These are phyloP conservation scores for Mechanitis messenoides DNA, from an alignment of 2,888 invertebrate species.

Conservation along the genomic window DNA sequence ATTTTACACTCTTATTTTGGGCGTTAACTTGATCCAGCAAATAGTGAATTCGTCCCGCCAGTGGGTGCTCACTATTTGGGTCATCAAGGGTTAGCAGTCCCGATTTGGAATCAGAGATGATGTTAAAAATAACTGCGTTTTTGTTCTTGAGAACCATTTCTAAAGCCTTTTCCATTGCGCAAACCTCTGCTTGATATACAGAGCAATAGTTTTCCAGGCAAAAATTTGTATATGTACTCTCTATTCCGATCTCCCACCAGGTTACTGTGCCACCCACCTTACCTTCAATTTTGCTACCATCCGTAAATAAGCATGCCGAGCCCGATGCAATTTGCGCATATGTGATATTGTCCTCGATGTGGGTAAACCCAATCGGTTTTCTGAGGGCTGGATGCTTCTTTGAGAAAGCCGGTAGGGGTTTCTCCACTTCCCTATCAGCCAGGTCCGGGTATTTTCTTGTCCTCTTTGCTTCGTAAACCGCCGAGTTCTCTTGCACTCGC, in stretches of 20 bases:
- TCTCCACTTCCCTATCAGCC: conserved; percentile 14
- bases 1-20: no score
- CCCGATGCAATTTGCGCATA: not conserved
- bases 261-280: conserved; percentile 13
- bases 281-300: conserved; percentile 14
- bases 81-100: no score
- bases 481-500: conserved; percentile 9
- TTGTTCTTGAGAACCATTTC: no score
- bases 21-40: no score
- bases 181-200: conserved; percentile 18
- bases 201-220: conserved; percentile 5
- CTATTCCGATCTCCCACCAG: not conserved
- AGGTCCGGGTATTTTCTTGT: conserved; percentile 4
- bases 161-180: not conserved
- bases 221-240: not conserved
- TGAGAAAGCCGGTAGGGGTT: not conserved
- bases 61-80: no score
- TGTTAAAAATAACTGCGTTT: no score
- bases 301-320: not conserved
- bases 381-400: conserved; percentile 15
- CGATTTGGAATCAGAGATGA: no score
- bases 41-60: no score
- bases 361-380: not conserved
- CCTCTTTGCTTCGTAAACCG: conserved; percentile 14
- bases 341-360: conserved; percentile 1